Conservation (phyloP, 2,797 vertebrate genomes). For the Bryconaethiops microstoma region DNA sequence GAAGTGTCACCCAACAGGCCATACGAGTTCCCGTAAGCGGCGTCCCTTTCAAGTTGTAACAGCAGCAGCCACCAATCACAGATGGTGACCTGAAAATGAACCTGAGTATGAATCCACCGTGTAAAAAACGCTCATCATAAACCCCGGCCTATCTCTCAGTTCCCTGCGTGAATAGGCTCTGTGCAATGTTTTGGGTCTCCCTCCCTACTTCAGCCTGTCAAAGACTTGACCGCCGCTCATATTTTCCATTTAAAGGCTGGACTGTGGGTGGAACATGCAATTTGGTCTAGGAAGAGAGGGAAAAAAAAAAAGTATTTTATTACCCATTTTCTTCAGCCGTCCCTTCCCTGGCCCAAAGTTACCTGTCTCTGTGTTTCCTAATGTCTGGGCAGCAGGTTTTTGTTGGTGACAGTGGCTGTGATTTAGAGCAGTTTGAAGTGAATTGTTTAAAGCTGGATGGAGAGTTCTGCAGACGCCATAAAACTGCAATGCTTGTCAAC, state of each 20-base stretch:
- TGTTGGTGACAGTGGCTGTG: slow-evolving; percentile 44
- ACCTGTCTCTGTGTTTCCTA: slow-evolving; percentile 58
- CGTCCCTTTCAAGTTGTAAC: not conserved
- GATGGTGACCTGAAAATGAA: slow-evolving; percentile 36
- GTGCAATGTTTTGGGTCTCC: slow-evolving; percentile 31
- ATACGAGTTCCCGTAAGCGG: not conserved
- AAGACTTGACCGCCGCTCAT: slow-evolving; percentile 63
- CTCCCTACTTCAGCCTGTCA: slow-evolving; percentile 67
- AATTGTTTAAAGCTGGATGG: slow-evolving; percentile 53
- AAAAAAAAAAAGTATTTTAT: slow-evolving; percentile 73
- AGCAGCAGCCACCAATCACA: slow-evolving; percentile 32
- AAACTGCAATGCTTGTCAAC: slow-evolving; percentile 50
- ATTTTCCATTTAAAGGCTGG: slow-evolving; percentile 71
- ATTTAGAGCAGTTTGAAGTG: slow-evolving; percentile 54
- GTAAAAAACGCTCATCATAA: slow-evolving; percentile 31
- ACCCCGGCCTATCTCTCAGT: slow-evolving; percentile 47
- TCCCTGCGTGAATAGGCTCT: slow-evolving; percentile 19
- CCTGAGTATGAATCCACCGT: slow-evolving; percentile 26
- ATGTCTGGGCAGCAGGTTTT: slow-evolving; percentile 59
- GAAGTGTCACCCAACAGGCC: not conserved
- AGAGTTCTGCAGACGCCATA: slow-evolving; percentile 35
- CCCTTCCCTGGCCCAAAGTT: slow-evolving; percentile 67
- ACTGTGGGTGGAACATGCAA: slow-evolving; percentile 68
- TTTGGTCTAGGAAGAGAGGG: slow-evolving; percentile 68
- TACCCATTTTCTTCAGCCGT: slow-evolving; percentile 69